Percentiles rank a stretch among this genome's conserved stretches.
Evolutionary conservation across 2,888 invertebrate species (phyloP).

Genomic region (Nasonovia ribisnigri): DNA sequence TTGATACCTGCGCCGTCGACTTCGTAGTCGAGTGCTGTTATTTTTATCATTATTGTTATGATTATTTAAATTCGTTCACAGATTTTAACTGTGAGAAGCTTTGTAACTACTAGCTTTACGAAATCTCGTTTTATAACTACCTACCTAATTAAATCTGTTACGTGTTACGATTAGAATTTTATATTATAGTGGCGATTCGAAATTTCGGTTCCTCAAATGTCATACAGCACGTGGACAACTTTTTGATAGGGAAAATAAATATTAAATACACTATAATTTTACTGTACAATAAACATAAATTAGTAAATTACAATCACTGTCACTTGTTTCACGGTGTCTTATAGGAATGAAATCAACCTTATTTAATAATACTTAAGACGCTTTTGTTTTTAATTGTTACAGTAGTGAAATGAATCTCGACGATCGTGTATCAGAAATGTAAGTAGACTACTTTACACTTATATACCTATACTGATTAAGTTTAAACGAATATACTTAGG

Average conservation of each 20-base stretch:
- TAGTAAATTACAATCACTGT: not conserved
- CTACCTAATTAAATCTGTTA: not conserved
- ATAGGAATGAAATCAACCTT: not conserved
- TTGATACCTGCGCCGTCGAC: not conserved
- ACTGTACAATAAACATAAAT: not conserved
- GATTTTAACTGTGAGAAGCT: not conserved
- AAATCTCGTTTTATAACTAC: not conserved
- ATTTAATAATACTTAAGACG: not conserved
- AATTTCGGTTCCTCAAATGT: not conserved
- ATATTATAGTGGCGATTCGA: not conserved
- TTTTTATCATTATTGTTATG: not conserved
- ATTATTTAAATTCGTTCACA: not conserved
- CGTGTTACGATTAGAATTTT: not conserved
- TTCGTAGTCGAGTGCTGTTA: not conserved
- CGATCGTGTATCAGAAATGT: conserved; percentile 54
- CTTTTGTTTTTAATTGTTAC: conserved; percentile 31
- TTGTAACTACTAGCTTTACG: not conserved
- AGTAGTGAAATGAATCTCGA: conserved; percentile 50
- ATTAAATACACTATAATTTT: not conserved
- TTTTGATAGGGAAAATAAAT: not conserved
- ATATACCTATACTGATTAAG: conserved; percentile 16
- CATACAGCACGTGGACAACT: not conserved
- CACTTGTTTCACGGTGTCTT: not conserved
- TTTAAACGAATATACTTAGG: not conserved
- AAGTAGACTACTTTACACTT: not conserved